These are phyloP conservation scores for Chironomus tepperi DNA, from an alignment of 1,140 invertebrate species.

Conservation along the genomic window DNA sequence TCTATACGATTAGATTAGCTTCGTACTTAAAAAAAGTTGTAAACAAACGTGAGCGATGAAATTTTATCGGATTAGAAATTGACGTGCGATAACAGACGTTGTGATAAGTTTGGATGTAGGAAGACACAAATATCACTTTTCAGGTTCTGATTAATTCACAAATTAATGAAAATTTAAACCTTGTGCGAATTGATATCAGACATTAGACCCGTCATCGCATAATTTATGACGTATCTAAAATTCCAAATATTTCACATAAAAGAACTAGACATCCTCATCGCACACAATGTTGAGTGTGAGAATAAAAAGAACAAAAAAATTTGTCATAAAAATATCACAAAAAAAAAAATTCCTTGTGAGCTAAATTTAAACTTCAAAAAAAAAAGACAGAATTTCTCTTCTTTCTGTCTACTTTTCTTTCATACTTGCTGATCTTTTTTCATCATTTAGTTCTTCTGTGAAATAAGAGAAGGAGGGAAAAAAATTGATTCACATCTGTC, in stretches of 20 bases:
- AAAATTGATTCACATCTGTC: slow-evolving; percentile 13
- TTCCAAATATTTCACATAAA: neutral
- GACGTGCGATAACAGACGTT: neutral
- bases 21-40: neutral
- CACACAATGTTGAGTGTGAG: neutral
- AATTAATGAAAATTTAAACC: too few species aligned
- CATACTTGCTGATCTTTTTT: neutral
- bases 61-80: neutral
- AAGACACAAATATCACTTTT: neutral
- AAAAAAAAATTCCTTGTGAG: too few species aligned
- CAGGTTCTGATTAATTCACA: neutral
- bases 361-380: too few species aligned
- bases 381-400: neutral
- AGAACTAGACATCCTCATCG: neutral
- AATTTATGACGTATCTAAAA: neutral
- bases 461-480: neutral
- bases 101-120: neutral
- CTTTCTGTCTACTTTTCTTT: neutral
- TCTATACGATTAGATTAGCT: too few species aligned
- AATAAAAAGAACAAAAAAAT: neutral
- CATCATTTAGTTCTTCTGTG: neutral
- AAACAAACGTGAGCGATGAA: neutral
- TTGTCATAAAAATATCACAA: slow-evolving; percentile 1
- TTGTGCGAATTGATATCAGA: too few species aligned
- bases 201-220: neutral